phyloP scores from a whole-genome alignment of 1,140 invertebrate genomes.

The Trichoplusia ni region DNA sequence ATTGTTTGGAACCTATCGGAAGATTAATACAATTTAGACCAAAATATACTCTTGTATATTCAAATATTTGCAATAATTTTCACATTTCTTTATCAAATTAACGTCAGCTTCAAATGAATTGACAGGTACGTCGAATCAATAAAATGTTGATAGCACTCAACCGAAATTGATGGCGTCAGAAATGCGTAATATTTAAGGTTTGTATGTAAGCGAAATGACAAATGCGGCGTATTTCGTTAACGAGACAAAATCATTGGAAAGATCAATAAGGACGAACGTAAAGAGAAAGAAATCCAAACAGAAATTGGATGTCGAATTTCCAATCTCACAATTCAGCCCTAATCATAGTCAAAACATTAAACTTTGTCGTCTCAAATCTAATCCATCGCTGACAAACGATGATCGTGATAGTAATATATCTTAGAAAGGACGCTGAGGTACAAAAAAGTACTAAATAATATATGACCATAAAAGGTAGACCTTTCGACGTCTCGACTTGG shows the following conservation, averaged over 20 bases:
- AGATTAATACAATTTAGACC: no score
- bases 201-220: no score
- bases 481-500: slow-evolving; percentile 22
- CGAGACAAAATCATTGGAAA: not conserved
- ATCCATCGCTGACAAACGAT: slow-evolving; percentile 25
- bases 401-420: slow-evolving; percentile 12
- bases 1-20: no score
- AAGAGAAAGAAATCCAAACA: slow-evolving; percentile 20
- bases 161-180: not conserved
- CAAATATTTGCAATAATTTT: not conserved
- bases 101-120: not conserved
- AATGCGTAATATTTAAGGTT: no score
- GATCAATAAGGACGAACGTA: slow-evolving; percentile 16
- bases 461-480: slow-evolving; percentile 46
- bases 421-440: slow-evolving; percentile 16
- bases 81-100: not conserved
- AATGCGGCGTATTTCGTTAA: not conserved
- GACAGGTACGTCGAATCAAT: not conserved
- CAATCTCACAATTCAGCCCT: not conserved
- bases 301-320: slow-evolving; percentile 32
- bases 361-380: slow-evolving; percentile 6
- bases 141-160: not conserved
- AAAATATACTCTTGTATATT: no score
- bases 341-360: slow-evolving; percentile 26
- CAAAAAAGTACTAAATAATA: slow-evolving; percentile 43